Conservation (phyloP, 2,797 vertebrate species). For the Pyrocephalus nanus region DNA sequence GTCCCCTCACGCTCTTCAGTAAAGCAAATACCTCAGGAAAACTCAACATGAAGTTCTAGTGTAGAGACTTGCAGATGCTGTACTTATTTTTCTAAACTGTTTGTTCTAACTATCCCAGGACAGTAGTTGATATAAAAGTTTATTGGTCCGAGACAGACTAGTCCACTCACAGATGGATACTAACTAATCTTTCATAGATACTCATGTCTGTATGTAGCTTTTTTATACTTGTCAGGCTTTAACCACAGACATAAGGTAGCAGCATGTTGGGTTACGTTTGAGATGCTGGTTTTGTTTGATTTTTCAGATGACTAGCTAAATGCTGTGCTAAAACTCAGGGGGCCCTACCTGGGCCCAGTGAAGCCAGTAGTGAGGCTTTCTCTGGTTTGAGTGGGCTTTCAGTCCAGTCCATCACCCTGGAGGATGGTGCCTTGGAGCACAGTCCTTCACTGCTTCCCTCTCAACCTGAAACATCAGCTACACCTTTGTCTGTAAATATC, state of each 20-base stretch:
- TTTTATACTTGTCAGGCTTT: slow-evolving; percentile 49
- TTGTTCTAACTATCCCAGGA: slow-evolving; percentile 18
- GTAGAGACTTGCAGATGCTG: slow-evolving; percentile 53
- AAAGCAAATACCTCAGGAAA: slow-evolving; percentile 74
- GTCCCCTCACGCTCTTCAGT: neutral
- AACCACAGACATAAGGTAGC: neutral
- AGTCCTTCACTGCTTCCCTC: neutral
- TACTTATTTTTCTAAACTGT: slow-evolving; percentile 53
- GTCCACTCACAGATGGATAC: neutral
- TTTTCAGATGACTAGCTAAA: neutral
- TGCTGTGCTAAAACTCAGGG: neutral
- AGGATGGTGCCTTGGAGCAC: neutral
- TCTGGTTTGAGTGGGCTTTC: neutral
- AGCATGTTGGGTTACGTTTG: neutral
- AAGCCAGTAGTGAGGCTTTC: neutral
- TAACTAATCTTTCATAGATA: neutral
- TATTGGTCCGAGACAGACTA: neutral
- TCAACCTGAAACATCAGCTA: neutral
- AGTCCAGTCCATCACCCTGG: accelerated
- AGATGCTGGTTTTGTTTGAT: neutral
- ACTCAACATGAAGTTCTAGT: slow-evolving; percentile 47
- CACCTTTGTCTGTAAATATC: slow-evolving; percentile 16
- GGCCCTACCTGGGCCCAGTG: neutral
- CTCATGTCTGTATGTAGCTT: neutral
- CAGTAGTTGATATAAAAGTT: neutral